phyloP scores from a whole-genome alignment of 2,113 vertebrate species.

The Apeltes quadracus region DNA sequence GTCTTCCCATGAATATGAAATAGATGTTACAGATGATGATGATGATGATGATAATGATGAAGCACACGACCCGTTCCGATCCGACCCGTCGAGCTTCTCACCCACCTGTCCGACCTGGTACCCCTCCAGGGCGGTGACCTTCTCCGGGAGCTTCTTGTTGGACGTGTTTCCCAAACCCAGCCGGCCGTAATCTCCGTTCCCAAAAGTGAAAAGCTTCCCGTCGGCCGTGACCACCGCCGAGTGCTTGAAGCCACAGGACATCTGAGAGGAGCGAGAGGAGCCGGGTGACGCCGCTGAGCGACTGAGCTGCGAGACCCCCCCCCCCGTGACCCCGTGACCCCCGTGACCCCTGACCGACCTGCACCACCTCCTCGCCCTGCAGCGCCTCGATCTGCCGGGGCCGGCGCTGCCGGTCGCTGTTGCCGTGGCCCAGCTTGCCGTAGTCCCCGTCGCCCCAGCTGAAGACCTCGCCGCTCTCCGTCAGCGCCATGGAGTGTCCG shows the following conservation, averaged over 20 bases:
- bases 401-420: slow-evolving; percentile 83
- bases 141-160: slow-evolving; percentile 85
- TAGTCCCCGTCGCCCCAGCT: slow-evolving; percentile 87
- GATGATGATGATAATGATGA: no score
- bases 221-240: slow-evolving; percentile 83
- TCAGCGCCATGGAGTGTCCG: slow-evolving; percentile 85
- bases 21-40: no score
- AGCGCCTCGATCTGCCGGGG: slow-evolving; percentile 84
- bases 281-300: not conserved
- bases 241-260: slow-evolving; percentile 86
- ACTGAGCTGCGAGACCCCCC: no score
- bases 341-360: slow-evolving; percentile 64
- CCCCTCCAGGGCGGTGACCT: slow-evolving; percentile 81
- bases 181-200: slow-evolving; percentile 84
- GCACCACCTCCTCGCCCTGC: slow-evolving; percentile 85
- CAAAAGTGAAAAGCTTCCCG: slow-evolving; percentile 84
- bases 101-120: slow-evolving; percentile 81
- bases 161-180: slow-evolving; percentile 84
- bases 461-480: slow-evolving; percentile 86
- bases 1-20: no score
- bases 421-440: slow-evolving; percentile 85
- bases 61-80: no score
- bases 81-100: no score
- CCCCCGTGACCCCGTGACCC: no score
- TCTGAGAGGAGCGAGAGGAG: slow-evolving; percentile 51